These are phyloP conservation scores for Caenorhabditis imperialis DNA, from an alignment of 2,888 invertebrate genomes.

Conservation along the genomic window DNA sequence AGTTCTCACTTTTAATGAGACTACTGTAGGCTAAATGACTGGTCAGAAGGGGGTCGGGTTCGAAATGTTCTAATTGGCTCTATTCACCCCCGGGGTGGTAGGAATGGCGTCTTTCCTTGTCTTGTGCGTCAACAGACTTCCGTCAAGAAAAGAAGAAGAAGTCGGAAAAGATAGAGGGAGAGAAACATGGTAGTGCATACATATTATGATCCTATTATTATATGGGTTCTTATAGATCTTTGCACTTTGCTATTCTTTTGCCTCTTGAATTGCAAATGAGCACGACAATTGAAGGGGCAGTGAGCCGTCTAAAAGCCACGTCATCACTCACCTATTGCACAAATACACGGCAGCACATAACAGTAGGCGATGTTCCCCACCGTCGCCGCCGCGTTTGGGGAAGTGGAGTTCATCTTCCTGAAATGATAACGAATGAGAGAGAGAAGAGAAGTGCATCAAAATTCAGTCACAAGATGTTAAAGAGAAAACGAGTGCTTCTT, in stretches of 20 bases:
- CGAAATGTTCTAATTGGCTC: slow-evolving; percentile 45
- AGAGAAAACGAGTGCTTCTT: slow-evolving; percentile 23
- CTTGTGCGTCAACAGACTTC: slow-evolving; percentile 22
- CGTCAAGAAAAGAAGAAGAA: slow-evolving; percentile 1
- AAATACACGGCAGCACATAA: slow-evolving; percentile 77
- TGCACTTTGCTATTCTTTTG: slow-evolving; percentile 13
- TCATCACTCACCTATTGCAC: slow-evolving; percentile 69
- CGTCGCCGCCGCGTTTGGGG: slow-evolving; percentile 60
- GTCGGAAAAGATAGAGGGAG: background rate
- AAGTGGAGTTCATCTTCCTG: slow-evolving; percentile 54
- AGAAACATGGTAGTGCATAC: background rate
- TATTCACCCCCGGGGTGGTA: slow-evolving; percentile 42
- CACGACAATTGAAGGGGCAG: slow-evolving; percentile 21
- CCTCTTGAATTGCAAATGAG: slow-evolving; percentile 27
- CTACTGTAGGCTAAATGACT: too few species aligned
- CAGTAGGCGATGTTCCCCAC: slow-evolving; percentile 74
- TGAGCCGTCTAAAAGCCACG: background rate
- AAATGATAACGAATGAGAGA: slow-evolving; percentile 8
- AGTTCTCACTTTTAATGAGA: too few species aligned
- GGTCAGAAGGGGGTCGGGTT: slow-evolving; percentile 12
- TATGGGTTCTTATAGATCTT: slow-evolving; percentile 1
- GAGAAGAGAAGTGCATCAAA: slow-evolving; percentile 22
- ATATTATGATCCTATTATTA: background rate
- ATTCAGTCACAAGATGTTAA: slow-evolving; percentile 32
- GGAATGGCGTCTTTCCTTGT: slow-evolving; percentile 11